Evolutionary conservation across 1,140 invertebrate genomes (phyloP).

Genomic region (Onthophagus taurus): DNA sequence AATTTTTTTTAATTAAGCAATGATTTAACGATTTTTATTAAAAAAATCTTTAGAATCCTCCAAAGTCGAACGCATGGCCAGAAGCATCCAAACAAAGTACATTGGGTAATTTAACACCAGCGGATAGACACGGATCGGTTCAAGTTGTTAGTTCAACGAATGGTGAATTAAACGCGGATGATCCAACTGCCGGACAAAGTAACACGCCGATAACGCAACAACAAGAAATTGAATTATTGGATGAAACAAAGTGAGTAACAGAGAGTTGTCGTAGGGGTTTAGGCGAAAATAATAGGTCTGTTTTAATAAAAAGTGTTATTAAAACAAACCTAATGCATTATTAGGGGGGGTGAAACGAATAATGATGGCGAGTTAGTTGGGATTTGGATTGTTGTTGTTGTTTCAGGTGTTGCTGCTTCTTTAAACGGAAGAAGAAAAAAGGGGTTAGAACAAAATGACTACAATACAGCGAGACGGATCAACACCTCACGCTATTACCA

Average conservation of each 20-base stretch:
- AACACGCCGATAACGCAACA: conserved; percentile 91
- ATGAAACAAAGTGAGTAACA: conserved; percentile 81
- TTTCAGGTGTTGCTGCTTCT: conserved; percentile 93
- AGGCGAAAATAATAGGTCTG: too few species aligned
- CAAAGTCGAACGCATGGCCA: conserved; percentile 39
- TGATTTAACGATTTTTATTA: not conserved
- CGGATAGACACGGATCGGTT: conserved; percentile 75
- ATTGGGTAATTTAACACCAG: conserved; percentile 74
- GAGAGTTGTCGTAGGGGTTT: not conserved
- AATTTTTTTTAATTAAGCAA: conserved; percentile 17
- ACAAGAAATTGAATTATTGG: conserved; percentile 85
- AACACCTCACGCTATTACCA: conserved; percentile 37
- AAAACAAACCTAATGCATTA: too few species aligned
- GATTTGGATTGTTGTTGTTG: conserved; percentile 33
- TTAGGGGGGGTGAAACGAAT: too few species aligned
- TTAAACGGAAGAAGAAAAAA: conserved; percentile 96
- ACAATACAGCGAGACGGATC: conserved; percentile 40
- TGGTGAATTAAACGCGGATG: conserved; percentile 88
- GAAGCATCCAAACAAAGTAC: conserved; percentile 47
- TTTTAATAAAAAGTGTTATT: too few species aligned
- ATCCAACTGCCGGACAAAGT: conserved; percentile 91
- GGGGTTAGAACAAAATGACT: conserved; percentile 72
- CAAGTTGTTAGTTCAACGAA: conserved; percentile 97
- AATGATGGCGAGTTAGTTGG: too few species aligned
- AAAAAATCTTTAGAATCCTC: conserved; percentile 10